A percentile compares a stretch with the other conserved stretches of the same genome.
Conservation (phyloP, 30 jellyfish, hydroid and myxozoan species). For the Turritopsis dohrnii region DNA sequence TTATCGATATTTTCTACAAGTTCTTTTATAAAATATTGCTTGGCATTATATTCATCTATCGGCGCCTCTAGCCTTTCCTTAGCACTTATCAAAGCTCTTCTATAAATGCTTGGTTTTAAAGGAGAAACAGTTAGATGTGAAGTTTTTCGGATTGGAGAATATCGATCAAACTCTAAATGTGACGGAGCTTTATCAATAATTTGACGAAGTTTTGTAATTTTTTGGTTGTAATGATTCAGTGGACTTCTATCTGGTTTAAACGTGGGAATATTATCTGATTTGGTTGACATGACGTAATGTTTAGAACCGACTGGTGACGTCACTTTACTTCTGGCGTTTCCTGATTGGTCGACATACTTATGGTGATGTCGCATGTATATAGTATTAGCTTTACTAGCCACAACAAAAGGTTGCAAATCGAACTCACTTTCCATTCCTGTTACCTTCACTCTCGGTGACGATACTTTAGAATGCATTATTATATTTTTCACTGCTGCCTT, state of each 20-base stretch:
- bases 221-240: neutral
- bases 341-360: neutral
- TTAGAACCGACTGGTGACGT: neutral
- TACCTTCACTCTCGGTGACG: constrained; percentile 13
- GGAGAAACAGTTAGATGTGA: neutral
- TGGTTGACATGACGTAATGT: neutral
- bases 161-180: neutral
- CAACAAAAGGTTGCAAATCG: constrained; percentile 29
- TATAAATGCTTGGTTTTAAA: neutral
- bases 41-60: neutral
- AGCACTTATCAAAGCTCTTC: neutral
- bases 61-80: neutral
- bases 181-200: neutral
- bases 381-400: constrained; percentile 17
- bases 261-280: neutral
- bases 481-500: constrained; percentile 15
- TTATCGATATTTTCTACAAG: constrained; percentile 7
- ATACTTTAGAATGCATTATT: neutral
- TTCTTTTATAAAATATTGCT: constrained; percentile 6
- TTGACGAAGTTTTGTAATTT: neutral
- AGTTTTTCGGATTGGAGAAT: neutral
- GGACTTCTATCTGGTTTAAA: neutral
- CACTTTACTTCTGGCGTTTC: neutral
- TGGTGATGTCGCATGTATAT: neutral
- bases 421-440: constrained; percentile 29